phyloP scores from a whole-genome alignment of 2,113 vertebrate genomes.

The Perca fluviatilis region DNA sequence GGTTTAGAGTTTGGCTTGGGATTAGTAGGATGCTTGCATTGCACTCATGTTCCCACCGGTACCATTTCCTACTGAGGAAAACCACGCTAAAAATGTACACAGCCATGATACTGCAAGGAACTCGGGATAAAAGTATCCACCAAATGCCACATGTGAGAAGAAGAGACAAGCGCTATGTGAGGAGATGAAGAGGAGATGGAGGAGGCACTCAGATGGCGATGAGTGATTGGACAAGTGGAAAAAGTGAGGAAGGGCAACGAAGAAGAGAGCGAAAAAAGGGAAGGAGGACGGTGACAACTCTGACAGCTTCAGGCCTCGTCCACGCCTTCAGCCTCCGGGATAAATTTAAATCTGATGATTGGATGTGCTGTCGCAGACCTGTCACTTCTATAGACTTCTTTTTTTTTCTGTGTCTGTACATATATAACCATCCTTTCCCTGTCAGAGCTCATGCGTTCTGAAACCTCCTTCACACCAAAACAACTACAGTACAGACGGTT shows the following conservation, averaged over 20 bases:
- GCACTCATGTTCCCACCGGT: background rate
- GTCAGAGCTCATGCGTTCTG: background rate
- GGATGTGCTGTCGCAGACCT: constrained; percentile 8
- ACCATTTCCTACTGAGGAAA: background rate
- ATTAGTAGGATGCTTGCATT: constrained; percentile 4
- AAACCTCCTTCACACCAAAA: background rate
- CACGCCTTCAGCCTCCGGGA: constrained; percentile 33
- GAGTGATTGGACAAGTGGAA: constrained; percentile 50
- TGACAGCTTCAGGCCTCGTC: constrained; percentile 53
- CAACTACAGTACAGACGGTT: background rate
- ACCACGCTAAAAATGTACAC: constrained; percentile 22
- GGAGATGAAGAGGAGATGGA: constrained; percentile 36
- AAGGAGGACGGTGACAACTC: constrained; percentile 55
- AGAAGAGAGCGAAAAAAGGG: constrained; percentile 41
- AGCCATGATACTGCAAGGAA: constrained; percentile 5
- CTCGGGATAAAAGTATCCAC: constrained; percentile 48
- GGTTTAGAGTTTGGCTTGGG: background rate
- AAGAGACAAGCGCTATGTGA: constrained; percentile 27
- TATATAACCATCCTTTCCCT: background rate
- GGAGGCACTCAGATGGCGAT: constrained; percentile 45
- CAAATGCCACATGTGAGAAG: constrained; percentile 27
- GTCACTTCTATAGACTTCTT: constrained; percentile 18
- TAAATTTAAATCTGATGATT: constrained; percentile 65
- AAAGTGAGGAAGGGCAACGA: constrained; percentile 6
- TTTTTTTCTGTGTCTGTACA: constrained; percentile 32